Evolutionary conservation across 2,113 vertebrate species (phyloP), one percentile per base, ranked within the genome.

Genomic region (Tapirus terrestris): DNA sequence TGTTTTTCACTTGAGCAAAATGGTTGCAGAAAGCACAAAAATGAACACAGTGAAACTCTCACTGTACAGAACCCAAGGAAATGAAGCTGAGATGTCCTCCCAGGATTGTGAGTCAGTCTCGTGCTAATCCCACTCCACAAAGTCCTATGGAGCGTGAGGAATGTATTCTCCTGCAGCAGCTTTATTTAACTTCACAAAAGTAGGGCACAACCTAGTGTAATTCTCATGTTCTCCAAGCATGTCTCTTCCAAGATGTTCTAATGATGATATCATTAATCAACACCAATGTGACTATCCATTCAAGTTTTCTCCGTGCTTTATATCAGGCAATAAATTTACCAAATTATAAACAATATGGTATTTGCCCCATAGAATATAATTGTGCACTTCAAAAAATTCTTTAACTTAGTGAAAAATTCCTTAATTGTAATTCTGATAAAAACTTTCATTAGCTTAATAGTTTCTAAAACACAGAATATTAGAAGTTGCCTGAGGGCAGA

Each of bases 401-500:
- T 90, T 53, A 88, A 67, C 4, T 65, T 68, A 61, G 36, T 63
- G 20, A 70, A 90, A 84, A 23, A 13, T 18, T 29, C 8, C 9
- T 79, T 73, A 92, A 36, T 80, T 86, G 21, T 86, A 33, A 85
- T 84, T 87, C 39, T n/a, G 11, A 36, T 87, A 16, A 86, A 72
- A n/a, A 14, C 33, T 77, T 90, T 51, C 18, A 73, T 72, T 88
- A 81, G 5, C 6, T 68, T 89, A 68, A 6, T 92, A 60, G 17
- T 75, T 92, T 76, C 9, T 75, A 39, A 96, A 68, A 63, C 18
- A 58, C 67, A 3, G 81, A 88, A 81, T 96, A 87, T 67, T 94
- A 81, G 87, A 84, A 91, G 33, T 70, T 87, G 14, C 13, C 29
- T 68, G 33, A 60, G 9, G 36, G 16, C 0, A 94, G 2, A 91